A percentile compares a stretch with the other conserved stretches of the same genome.
Conservation (phyloP, 2,888 invertebrate species). For the Erannis defoliaria region DNA sequence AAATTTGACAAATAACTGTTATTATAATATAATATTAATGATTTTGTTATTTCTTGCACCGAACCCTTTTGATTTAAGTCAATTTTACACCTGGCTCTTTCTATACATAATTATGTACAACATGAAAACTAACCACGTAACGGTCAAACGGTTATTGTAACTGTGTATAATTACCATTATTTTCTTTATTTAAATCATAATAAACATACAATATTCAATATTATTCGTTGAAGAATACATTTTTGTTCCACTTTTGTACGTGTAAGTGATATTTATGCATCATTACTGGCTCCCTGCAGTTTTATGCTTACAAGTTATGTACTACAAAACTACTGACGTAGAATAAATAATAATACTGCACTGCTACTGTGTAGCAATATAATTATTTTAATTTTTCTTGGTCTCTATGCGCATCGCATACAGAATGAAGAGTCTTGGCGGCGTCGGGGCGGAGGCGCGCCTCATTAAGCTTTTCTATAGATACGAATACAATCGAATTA, state of each 20-base stretch:
- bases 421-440: too few relatives aligned
- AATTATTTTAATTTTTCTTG: too few relatives aligned
- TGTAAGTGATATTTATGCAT: neutral
- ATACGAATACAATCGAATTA: too few relatives aligned
- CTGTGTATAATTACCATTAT: slow-evolving; percentile 21
- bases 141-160: slow-evolving; percentile 17
- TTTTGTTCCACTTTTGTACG: slow-evolving; percentile 10
- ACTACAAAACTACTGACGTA: too few relatives aligned
- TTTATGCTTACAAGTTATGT: too few relatives aligned
- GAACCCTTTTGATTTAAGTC: neutral
- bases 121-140: slow-evolving; percentile 23
- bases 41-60: neutral
- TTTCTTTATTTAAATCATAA: slow-evolving; percentile 24
- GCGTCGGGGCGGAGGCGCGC: too few relatives aligned
- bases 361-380: too few relatives aligned
- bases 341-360: too few relatives aligned
- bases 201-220: slow-evolving; percentile 8
- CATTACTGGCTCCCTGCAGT: neutral
- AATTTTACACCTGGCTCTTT: neutral
- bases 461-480: too few relatives aligned
- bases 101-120: slow-evolving; percentile 13
- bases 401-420: too few relatives aligned
- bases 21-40: neutral
- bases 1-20: too few relatives aligned
- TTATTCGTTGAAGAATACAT: slow-evolving; percentile 1